Base-by-base conservation (phyloP, 2,888 invertebrate species). In the Patella caerulea region DNA sequence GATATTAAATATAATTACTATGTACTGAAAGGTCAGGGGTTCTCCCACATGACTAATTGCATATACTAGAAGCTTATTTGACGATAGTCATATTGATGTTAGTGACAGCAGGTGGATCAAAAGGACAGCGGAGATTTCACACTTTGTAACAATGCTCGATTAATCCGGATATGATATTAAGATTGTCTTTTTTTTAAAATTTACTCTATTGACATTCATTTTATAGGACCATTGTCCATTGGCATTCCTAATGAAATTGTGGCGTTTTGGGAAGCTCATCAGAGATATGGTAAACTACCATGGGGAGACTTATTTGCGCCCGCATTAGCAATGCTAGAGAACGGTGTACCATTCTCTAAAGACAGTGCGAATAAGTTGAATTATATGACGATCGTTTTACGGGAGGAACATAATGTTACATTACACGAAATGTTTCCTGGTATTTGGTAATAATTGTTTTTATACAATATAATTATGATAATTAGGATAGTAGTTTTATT, bases 211-310 rank as follows among this genome's bases (percentile, higher is more conserved):
- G 0, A 34, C 52, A 19, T 53, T 2, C 75, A 17, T 70, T 56
- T 56, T 73, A 12, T 71, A 88, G 92, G 92, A 59, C 89, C 88
- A 0, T 75, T 95, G 84, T 94, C 97, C 0, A 94, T 96, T 11
- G 98, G 95, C 12, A 95, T 98, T n/a, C 98, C 98, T 0, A 97
- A 97, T 11, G 98, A 98, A 91, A 91, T 98, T 17, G 93, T 94
- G 79, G 98, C 98, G 0, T 96, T 96, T 90, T 95, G 95, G 94
- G 94, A 93, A 78, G 94, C 96, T 54, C 94, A 97, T 92, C 91
- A 94, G 83, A 93, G 92, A 83, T 96, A 95, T 89, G 97, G 97
- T 0, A 92, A 91, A 76, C 92, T 98, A 73, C 93, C 94, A 0
- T 98, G 98, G 98, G 92, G 91, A 71, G 94, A 94, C 0, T 93